Conservation (phyloP, 2,888 invertebrate species). For the Phaonia tiefii region DNA sequence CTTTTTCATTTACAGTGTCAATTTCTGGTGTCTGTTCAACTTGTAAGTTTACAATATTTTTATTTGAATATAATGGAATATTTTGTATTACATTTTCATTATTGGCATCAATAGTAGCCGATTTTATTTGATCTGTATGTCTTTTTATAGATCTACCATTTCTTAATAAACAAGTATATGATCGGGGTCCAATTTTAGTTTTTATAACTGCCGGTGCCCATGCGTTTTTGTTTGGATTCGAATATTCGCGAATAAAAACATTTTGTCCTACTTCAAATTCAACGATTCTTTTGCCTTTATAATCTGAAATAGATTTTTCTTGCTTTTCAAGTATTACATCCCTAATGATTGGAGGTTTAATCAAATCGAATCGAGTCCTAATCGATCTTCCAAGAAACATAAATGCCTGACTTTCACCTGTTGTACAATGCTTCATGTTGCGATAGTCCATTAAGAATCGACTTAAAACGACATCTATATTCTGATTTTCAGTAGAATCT, state of each 20-base stretch:
- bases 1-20: background rate
- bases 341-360: constrained; percentile 42
- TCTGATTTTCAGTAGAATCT: background rate
- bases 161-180: constrained; percentile 50
- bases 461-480: constrained; percentile 2
- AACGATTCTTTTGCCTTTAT: constrained; percentile 52
- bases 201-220: constrained; percentile 58
- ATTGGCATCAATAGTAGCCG: background rate
- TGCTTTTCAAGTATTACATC: constrained; percentile 34
- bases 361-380: constrained; percentile 37
- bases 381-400: constrained; percentile 45
- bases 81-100: background rate
- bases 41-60: background rate
- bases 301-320: constrained; percentile 36
- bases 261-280: constrained; percentile 44
- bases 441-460: no score
- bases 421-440: constrained; percentile 54
- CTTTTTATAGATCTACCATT: background rate
- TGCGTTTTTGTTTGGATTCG: constrained; percentile 52
- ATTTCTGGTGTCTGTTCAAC: background rate
- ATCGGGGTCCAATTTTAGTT: constrained; percentile 48
- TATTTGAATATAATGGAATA: background rate
- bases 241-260: constrained; percentile 56
- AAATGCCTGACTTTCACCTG: no score
- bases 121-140: background rate